phyloP scores from a whole-genome alignment of 2,797 vertebrate species.

The Glyptemys insculpta region DNA sequence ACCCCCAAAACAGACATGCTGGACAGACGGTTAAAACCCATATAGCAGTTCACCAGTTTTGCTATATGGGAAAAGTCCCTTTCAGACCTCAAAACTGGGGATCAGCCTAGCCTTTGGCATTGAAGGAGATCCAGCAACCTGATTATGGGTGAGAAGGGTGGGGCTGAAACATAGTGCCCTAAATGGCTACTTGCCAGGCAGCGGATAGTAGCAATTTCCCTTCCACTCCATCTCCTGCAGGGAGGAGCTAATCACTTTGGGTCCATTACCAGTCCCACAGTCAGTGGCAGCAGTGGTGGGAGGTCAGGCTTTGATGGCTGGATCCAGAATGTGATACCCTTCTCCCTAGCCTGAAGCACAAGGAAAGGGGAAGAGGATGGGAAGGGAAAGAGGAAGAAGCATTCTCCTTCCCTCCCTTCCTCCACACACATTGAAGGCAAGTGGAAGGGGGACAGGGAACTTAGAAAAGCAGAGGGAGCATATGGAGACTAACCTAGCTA shows the following conservation, averaged over 20 bases:
- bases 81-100: neutral
- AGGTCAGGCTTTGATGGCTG: neutral
- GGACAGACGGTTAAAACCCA: neutral
- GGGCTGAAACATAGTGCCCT: neutral
- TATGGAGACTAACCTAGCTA: neutral
- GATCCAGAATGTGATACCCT: neutral
- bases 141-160: neutral
- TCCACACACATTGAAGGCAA: neutral
- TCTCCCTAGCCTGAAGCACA: neutral
- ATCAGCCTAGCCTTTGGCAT: fast-evolving
- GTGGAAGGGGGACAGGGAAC: neutral
- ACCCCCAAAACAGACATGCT: neutral
- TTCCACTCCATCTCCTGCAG: neutral
- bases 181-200: neutral
- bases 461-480: neutral
- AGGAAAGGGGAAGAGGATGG: neutral
- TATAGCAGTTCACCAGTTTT: too few relatives aligned
- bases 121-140: neutral
- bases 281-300: neutral
- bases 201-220: neutral
- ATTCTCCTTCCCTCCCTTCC: neutral
- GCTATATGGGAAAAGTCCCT: neutral
- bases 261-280: fast-evolving
- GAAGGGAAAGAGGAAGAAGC: neutral
- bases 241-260: fast-evolving